phyloP scores from a whole-genome alignment of 2,113 vertebrate species.

The Thunnus thynnus region DNA sequence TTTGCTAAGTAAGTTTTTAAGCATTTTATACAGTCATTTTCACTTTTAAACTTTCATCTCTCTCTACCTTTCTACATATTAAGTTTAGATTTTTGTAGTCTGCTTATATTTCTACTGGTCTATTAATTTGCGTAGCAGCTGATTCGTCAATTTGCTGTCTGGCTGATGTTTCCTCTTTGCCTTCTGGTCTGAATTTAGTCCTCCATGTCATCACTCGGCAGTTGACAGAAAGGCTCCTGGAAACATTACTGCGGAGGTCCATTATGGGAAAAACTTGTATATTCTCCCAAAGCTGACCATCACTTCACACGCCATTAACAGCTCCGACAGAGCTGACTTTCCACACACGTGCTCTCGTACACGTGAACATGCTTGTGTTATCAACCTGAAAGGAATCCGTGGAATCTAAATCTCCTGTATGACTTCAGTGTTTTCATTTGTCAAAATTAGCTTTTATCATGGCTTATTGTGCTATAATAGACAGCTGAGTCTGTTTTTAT shows the following conservation, averaged over 20 bases:
- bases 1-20: not conserved
- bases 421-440: conserved; percentile 35
- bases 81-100: not conserved
- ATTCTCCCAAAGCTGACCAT: conserved; percentile 35
- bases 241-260: conserved; percentile 55
- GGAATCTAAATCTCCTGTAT: conserved; percentile 20
- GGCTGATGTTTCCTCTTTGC: conserved; percentile 38
- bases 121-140: conserved; percentile 52
- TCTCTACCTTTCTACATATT: not conserved
- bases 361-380: conserved; percentile 23
- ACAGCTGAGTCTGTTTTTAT: not conserved
- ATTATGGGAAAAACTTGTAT: conserved; percentile 54
- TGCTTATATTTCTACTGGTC: too few species aligned
- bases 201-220: conserved; percentile 61
- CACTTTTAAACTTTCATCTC: not conserved
- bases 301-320: conserved; percentile 35
- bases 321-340: conserved; percentile 16
- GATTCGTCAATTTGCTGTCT: conserved; percentile 63
- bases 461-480: conserved; percentile 13
- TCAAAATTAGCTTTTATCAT: conserved; percentile 24
- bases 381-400: conserved; percentile 46
- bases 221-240: conserved; percentile 58
- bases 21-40: not conserved
- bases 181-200: conserved; percentile 74
- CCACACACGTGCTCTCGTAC: conserved; percentile 23